Base-by-base conservation (phyloP, 1,140 invertebrate species). In the Sarcophaga bullata region DNA sequence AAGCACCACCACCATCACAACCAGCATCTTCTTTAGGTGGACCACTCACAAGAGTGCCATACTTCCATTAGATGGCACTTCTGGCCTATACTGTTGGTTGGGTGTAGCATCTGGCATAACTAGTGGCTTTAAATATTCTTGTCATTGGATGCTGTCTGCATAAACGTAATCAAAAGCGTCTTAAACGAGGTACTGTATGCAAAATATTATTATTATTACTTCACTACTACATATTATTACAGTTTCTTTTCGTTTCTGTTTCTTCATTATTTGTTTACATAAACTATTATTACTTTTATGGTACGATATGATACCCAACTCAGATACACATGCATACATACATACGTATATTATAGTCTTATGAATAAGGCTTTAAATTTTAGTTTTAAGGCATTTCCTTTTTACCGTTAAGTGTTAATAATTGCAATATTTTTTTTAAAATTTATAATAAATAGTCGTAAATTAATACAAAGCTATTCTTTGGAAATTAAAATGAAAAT, bases 91-190 rank as follows among this genome's bases (percentile, higher is more conserved):
- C 93, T 96, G 78, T 92, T 95, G 80, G 91, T 94, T 47, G 94
- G 94, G 95, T 62, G 95, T 94, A 81, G 92, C 95, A 48, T 93
- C 95, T 10, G 95, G 95, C 37, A 93, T 94, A 73, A 92, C 93
- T 96, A 78, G 93, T 96, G 47, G 90, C 95, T 47, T 92, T 97
- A 86, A 97, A 97, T 91, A 93, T 97, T 86, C 93, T 96, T 82
- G 92, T 97, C 88, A 95, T 97, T 84, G 94, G 96, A 81, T 97
- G 96, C 91, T 97, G 96, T 91, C 93, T 98, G 82, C 93, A 95
- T 87, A 93, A 94, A 88, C 92, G 93, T 91, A 92, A 94, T 82
- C 94, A 94, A 88, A 95, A 95, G 90, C 92, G 94, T 87, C 87
- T 91, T 92, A 94, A 94, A 93, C 83, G 90, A 88, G 90, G 90